Conservation (phyloP, 2,797 vertebrate species). For the Aulostomus chinensis region DNA sequence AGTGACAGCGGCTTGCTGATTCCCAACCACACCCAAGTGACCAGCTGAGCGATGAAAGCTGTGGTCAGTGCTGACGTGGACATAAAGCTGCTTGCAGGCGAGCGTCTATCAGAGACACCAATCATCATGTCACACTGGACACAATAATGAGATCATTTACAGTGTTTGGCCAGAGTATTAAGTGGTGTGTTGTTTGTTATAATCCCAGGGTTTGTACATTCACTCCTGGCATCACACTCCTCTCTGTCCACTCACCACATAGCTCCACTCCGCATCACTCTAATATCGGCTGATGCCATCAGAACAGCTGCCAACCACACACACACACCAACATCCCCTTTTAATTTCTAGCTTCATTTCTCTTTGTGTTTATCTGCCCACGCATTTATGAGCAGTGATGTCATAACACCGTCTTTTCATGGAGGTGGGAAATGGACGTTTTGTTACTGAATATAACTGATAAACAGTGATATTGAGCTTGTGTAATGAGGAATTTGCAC, state of each 20-base stretch:
- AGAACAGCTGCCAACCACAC: slow-evolving; percentile 13
- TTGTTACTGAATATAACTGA: no score
- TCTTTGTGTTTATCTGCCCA: not conserved
- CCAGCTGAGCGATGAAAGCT: slow-evolving; percentile 41
- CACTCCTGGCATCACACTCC: slow-evolving; percentile 2
- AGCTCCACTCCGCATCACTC: slow-evolving; percentile 4
- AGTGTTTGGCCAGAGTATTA: not conserved
- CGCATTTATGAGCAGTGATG: not conserved
- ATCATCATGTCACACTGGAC: not conserved
- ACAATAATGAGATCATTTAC: not conserved
- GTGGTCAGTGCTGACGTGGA: slow-evolving; percentile 52
- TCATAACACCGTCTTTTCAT: no score
- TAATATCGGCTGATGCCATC: slow-evolving; percentile 35
- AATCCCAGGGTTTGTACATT: not conserved
- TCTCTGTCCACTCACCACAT: slow-evolving; percentile 4
- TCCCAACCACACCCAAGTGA: slow-evolving; percentile 28
- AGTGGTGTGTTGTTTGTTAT: not conserved
- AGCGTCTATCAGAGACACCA: not conserved
- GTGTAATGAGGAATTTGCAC: no score
- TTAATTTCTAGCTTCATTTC: slow-evolving; percentile 33
- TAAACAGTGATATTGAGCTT: no score
- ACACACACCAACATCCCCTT: slow-evolving; percentile 34
- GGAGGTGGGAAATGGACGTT: slow-evolving; percentile 7
- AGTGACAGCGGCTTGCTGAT: slow-evolving; percentile 31
- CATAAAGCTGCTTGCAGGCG: not conserved